Percentiles rank a stretch among this genome's conserved stretches.
phyloP scores from a whole-genome alignment of 2,113 vertebrate genomes.

The Megatriorchis doriae region DNA sequence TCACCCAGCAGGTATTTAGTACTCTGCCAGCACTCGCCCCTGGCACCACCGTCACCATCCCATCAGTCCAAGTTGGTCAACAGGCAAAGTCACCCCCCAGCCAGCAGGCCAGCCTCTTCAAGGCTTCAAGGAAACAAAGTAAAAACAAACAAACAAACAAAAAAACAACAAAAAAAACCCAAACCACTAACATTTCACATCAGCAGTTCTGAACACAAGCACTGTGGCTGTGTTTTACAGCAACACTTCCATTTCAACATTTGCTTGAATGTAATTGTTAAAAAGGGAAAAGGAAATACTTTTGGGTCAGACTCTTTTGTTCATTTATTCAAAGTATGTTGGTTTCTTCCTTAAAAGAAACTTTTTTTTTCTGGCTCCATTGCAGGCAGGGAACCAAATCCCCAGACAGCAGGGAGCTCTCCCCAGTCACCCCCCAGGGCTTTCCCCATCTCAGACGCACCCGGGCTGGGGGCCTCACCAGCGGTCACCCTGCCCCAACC shows the following conservation, averaged over 20 bases:
- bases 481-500: accelerated
- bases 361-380: neutral
- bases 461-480: accelerated
- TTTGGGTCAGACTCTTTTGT: neutral
- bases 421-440: too few relatives aligned
- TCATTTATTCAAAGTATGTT: neutral
- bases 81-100: neutral
- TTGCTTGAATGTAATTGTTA: neutral
- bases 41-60: neutral
- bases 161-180: too few relatives aligned
- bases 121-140: neutral
- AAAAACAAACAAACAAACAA: neutral
- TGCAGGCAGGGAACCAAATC: neutral
- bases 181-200: neutral
- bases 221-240: neutral
- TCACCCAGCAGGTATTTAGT: too few relatives aligned
- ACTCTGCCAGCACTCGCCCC: neutral
- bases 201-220: neutral
- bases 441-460: accelerated
- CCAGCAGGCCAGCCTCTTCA: neutral
- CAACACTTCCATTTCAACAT: neutral
- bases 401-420: neutral
- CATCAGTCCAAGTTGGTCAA: accelerated
- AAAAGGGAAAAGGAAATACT: neutral
- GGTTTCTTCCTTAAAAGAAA: neutral